phyloP scores from a whole-genome alignment of 2,888 invertebrate species.

The Miltochrista miniata region DNA sequence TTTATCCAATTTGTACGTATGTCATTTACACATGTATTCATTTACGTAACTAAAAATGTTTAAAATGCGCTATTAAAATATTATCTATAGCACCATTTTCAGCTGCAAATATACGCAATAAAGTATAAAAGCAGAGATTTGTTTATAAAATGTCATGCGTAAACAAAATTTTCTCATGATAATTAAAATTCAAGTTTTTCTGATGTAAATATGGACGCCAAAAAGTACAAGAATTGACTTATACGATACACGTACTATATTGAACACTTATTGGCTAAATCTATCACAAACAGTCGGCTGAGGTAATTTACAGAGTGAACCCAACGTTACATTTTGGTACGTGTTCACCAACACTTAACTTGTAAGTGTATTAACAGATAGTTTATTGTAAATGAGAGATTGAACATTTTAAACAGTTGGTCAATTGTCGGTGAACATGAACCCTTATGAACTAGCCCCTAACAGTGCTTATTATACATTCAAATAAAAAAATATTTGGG shows the following conservation, averaged over 20 bases:
- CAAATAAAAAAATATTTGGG: conserved; percentile 67
- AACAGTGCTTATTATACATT: conserved; percentile 44
- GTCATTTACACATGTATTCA: conserved; percentile 36
- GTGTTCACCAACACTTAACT: no score
- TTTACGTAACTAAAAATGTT: conserved; percentile 23
- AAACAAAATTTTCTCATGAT: conserved; percentile 29
- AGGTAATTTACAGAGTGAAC: conserved; percentile 77
- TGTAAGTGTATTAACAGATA: no score
- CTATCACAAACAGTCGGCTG: conserved; percentile 81
- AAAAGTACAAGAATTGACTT: conserved; percentile 76
- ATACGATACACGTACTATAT: conserved; percentile 68
- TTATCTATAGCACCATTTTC: conserved; percentile 77
- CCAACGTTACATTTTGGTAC: conserved; percentile 14
- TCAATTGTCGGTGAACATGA: no score
- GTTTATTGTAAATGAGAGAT: no score
- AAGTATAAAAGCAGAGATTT: conserved; percentile 59
- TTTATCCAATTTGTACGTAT: conserved; percentile 48
- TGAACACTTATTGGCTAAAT: conserved; percentile 83
- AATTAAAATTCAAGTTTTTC: conserved; percentile 29
- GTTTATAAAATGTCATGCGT: conserved; percentile 30
- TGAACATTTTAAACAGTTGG: no score
- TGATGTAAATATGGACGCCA: conserved; percentile 63
- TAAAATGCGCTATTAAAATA: conserved; percentile 34
- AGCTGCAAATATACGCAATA: conserved; percentile 67
- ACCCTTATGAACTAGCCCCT: conserved; percentile 15